These are phyloP conservation scores for Actinostola sp. DNA, from an alignment of 92 coral and sea anemone species.

Conservation along the genomic window DNA sequence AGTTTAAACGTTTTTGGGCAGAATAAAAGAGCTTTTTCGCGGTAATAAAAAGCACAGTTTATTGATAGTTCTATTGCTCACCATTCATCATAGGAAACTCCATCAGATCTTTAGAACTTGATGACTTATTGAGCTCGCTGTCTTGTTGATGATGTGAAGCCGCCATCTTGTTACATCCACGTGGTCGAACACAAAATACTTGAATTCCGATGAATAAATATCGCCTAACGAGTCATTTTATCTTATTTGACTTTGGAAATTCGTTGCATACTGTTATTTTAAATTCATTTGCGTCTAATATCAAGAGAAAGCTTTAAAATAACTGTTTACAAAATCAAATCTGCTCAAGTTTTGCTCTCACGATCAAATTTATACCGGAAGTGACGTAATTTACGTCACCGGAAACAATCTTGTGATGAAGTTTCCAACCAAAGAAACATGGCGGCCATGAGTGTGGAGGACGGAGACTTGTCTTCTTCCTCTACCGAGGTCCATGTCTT, in stretches of 20 bases:
- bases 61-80: too few species aligned
- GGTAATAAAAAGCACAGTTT: too few species aligned
- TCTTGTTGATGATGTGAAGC: slow-evolving; percentile 40
- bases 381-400: slow-evolving; percentile 42
- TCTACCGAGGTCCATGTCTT: slow-evolving; percentile 64
- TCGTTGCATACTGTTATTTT: too few species aligned
- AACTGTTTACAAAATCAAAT: slow-evolving; percentile 1
- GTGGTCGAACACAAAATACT: neutral
- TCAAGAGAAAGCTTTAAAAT: neutral
- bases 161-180: slow-evolving; percentile 69
- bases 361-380: slow-evolving; percentile 16
- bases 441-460: slow-evolving; percentile 72
- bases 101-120: slow-evolving; percentile 64
- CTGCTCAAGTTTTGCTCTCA: neutral
- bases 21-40: too few species aligned
- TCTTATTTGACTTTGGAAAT: neutral
- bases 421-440: slow-evolving; percentile 36
- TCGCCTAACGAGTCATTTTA: neutral
- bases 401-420: slow-evolving; percentile 14
- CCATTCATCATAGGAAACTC: slow-evolving; percentile 63
- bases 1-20: too few species aligned
- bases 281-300: neutral
- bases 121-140: slow-evolving; percentile 1
- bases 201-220: neutral
- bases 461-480: slow-evolving; percentile 55